Conservation (phyloP, 2,888 invertebrate species). For the Caenorhabditis doughertyi region DNA sequence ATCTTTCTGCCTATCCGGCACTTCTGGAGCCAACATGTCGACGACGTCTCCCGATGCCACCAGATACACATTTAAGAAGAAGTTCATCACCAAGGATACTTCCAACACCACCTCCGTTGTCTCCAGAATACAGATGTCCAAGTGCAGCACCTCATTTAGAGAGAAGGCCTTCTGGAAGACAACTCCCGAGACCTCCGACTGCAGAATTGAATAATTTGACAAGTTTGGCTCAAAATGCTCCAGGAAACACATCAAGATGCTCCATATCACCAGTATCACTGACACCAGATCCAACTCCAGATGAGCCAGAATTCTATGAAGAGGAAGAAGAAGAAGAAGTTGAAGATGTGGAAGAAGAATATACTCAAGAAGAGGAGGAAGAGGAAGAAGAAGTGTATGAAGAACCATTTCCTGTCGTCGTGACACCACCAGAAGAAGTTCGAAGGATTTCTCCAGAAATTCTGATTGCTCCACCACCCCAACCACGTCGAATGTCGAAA, state of each 20-base stretch:
- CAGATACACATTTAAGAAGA: constrained; percentile 63
- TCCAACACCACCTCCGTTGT: constrained; percentile 77
- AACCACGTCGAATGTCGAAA: constrained; percentile 68
- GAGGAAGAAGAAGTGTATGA: constrained; percentile 29
- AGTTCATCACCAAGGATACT: constrained; percentile 74
- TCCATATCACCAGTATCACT: constrained; percentile 60
- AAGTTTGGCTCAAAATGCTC: constrained; percentile 23
- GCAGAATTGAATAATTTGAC: constrained; percentile 50
- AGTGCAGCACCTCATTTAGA: constrained; percentile 66
- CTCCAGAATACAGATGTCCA: constrained; percentile 71
- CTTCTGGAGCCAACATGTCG: constrained; percentile 74
- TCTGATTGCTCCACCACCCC: constrained; percentile 54
- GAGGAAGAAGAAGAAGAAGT: constrained; percentile 46
- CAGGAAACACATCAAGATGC: constrained; percentile 31
- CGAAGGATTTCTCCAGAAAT: constrained; percentile 43
- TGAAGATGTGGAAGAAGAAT: constrained; percentile 23
- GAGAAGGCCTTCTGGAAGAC: constrained; percentile 68
- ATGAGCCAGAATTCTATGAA: constrained; percentile 52
- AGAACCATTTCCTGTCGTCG: constrained; percentile 24
- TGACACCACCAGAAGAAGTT: constrained; percentile 48
- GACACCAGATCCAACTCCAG: constrained; percentile 63
- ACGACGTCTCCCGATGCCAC: constrained; percentile 73
- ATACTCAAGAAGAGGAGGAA: constrained; percentile 16
- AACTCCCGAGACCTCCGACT: constrained; percentile 69
- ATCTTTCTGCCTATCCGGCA: constrained; percentile 65